Conservation (phyloP, 92 coral and sea anemone genomes). For the Palythoa caribaeorum region DNA sequence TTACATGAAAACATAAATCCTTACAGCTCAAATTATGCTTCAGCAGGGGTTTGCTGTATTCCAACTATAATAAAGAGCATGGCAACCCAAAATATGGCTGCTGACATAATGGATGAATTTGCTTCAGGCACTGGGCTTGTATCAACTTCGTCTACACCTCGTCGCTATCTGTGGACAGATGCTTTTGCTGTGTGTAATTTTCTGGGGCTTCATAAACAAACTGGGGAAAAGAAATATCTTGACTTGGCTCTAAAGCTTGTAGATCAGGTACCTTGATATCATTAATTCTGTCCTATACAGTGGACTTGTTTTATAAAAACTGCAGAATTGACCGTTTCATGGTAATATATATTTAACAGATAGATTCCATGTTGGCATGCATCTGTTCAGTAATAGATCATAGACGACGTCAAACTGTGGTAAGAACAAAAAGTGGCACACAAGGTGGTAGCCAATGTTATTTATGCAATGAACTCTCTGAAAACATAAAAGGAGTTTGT, state of each 20-base stretch:
- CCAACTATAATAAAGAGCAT: background rate
- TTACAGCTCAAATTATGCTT: background rate
- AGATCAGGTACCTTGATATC: conserved; percentile 28
- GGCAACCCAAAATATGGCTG: conserved; percentile 8
- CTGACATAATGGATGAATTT: conserved; percentile 65
- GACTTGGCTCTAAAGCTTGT: conserved; percentile 65
- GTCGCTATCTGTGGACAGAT: conserved; percentile 79
- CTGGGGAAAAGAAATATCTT: conserved; percentile 58
- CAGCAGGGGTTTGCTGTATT: background rate
- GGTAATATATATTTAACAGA: no score
- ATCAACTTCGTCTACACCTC: conserved; percentile 41
- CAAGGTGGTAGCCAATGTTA: no score
- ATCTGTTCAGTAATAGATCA: no score
- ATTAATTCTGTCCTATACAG: background rate
- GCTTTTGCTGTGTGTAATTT: conserved; percentile 80
- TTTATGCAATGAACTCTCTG: no score
- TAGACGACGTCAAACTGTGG: no score
- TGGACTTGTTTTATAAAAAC: background rate
- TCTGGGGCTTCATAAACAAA: conserved; percentile 60
- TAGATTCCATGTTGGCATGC: no score
- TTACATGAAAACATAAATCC: no score
- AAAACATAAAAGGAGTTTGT: no score
- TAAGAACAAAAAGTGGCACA: no score
- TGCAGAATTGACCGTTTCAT: no score
- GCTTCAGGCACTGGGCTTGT: conserved; percentile 68